phyloP scores from a whole-genome alignment of 1,140 invertebrate species.

The Helicoverpa zea region DNA sequence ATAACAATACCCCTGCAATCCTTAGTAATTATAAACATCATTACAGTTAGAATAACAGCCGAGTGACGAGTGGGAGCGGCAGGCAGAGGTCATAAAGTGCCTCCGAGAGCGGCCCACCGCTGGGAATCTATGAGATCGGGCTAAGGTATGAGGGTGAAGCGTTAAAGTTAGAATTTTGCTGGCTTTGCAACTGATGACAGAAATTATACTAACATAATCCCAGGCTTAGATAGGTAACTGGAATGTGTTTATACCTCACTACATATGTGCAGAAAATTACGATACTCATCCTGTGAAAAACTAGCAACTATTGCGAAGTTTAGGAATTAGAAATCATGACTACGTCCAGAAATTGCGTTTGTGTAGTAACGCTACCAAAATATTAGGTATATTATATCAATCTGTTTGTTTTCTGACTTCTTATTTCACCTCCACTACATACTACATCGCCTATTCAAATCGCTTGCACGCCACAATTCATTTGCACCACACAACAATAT shows the following conservation, averaged over 20 bases:
- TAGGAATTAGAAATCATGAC: no score
- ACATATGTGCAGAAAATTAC: no score
- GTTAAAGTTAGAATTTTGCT: not conserved
- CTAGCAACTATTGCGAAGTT: no score
- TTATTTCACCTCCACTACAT: not conserved
- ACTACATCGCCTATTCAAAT: not conserved
- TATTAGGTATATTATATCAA: no score
- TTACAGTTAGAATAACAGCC: conserved; percentile 35
- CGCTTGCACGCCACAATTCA: not conserved
- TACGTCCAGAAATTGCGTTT: no score
- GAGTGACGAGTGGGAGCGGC: conserved; percentile 25
- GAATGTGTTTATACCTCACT: no score
- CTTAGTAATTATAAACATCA: conserved; percentile 38
- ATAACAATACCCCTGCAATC: conserved; percentile 37
- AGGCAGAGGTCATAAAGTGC: conserved; percentile 39
- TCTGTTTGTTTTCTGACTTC: no score
- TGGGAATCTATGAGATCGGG: not conserved
- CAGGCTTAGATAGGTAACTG: no score
- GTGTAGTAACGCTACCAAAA: no score
- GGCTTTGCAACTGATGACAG: no score
- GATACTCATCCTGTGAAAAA: no score
- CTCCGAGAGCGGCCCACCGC: conserved; percentile 10
- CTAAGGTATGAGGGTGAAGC: not conserved
- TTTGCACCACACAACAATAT: conserved; percentile 42
- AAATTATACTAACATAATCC: no score